phyloP scores from a whole-genome alignment of 2,888 invertebrate species.

The Bombylius discolor region DNA sequence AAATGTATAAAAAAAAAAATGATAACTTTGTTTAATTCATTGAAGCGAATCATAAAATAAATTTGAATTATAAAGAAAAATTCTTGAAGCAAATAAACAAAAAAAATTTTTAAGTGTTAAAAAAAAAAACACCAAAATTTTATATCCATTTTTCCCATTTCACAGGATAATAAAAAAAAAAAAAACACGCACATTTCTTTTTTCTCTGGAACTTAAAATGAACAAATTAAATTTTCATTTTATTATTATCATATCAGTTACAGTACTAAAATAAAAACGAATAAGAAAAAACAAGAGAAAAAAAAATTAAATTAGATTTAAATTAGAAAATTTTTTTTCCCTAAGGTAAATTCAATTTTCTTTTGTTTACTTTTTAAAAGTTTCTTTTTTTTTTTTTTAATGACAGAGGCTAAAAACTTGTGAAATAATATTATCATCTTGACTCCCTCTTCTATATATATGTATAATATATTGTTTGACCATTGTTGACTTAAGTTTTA shows the following conservation, averaged over 20 bases:
- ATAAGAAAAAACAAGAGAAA: not conserved
- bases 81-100: too few species aligned
- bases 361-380: slow-evolving; percentile 13
- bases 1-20: too few species aligned
- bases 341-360: slow-evolving; percentile 9
- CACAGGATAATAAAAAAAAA: too few species aligned
- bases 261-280: not conserved
- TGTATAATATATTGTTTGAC: too few species aligned
- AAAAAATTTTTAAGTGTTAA: too few species aligned
- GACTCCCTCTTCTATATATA: slow-evolving; percentile 3
- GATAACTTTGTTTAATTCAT: too few species aligned
- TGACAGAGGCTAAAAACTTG: slow-evolving; percentile 7
- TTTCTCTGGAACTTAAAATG: not conserved
- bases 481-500: too few species aligned
- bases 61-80: too few species aligned
- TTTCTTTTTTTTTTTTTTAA: not conserved
- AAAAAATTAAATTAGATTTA: slow-evolving; percentile 7
- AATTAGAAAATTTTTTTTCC: slow-evolving; percentile 5
- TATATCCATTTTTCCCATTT: too few species aligned
- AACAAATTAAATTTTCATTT: slow-evolving; percentile 11
- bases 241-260: slow-evolving; percentile 8
- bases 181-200: too few species aligned
- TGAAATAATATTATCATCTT: slow-evolving; percentile 6
- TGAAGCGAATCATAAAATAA: too few species aligned
- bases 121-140: too few species aligned